Evolutionary conservation across 2,797 vertebrate species (phyloP).

Genomic region (Corythornis leucogaster): DNA sequence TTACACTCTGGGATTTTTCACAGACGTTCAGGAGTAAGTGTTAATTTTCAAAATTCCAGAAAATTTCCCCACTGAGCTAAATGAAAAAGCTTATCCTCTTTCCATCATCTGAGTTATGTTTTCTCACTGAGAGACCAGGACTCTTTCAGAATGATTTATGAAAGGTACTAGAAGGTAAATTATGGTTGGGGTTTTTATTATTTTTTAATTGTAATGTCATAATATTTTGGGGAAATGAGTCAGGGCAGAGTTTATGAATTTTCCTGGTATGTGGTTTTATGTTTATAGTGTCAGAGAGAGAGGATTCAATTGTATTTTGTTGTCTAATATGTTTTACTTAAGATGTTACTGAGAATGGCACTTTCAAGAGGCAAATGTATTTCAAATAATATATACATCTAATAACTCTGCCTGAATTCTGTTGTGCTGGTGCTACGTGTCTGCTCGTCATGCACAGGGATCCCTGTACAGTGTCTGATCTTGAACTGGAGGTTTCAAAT

Average conservation of each 20-base stretch:
- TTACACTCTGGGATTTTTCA: fast-evolving
- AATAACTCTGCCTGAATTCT: not conserved
- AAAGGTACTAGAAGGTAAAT: not conserved
- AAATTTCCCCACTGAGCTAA: not conserved
- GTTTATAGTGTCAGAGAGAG: not conserved
- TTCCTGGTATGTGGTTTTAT: not conserved
- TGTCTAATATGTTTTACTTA: not conserved
- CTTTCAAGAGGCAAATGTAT: not conserved
- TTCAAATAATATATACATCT: not conserved
- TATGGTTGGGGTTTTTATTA: not conserved
- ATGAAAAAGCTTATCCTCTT: not conserved
- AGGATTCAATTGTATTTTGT: not conserved
- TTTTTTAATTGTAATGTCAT: not conserved
- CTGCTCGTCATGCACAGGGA: fast-evolving
- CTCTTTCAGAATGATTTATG: not conserved
- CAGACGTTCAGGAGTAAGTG: not conserved
- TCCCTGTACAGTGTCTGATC: not conserved
- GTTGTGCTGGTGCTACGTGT: fast-evolving
- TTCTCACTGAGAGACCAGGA: not conserved
- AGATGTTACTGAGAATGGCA: not conserved
- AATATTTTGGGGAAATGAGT: not conserved
- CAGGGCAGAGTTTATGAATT: not conserved
- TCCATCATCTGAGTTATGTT: not conserved
- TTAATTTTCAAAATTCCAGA: not conserved
- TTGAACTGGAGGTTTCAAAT: not conserved